Conservation (phyloP, 1,140 invertebrate genomes). For the Plectrocnemia conspersa region DNA sequence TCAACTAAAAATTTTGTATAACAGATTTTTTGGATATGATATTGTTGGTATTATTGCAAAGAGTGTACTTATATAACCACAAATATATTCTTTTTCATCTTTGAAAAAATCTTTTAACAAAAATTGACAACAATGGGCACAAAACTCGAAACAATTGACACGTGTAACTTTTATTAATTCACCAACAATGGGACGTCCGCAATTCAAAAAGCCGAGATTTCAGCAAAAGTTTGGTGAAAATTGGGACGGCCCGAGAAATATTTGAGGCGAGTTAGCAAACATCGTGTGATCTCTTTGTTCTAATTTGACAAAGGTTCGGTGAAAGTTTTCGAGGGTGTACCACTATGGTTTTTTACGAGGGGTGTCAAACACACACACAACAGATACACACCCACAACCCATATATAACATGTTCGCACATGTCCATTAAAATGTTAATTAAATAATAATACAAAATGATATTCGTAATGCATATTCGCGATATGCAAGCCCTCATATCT, state of each 20-base stretch:
- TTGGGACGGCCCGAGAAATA: constrained; percentile 20
- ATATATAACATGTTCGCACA: no score
- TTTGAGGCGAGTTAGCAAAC: constrained; percentile 20
- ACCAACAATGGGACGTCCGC: constrained; percentile 6
- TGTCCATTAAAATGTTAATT: no score
- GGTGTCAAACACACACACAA: background rate
- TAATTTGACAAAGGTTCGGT: constrained; percentile 24
- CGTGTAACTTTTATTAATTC: constrained; percentile 25
- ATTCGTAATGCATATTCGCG: no score
- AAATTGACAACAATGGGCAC: constrained; percentile 12
- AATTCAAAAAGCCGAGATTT: background rate
- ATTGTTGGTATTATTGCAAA: no score
- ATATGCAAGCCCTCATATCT: no score
- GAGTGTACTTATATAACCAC: no score
- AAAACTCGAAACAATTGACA: constrained; percentile 9
- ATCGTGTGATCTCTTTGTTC: constrained; percentile 25
- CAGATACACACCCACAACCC: no score
- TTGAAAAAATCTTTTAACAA: no score
- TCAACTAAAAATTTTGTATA: no score
- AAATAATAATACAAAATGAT: no score
- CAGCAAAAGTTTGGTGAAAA: background rate
- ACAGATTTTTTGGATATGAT: no score
- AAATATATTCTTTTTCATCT: no score
- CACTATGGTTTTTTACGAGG: background rate
- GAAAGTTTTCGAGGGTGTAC: constrained; percentile 21